Base-by-base conservation (phyloP, 2,888 invertebrate species). In the Conomelus anceps region DNA sequence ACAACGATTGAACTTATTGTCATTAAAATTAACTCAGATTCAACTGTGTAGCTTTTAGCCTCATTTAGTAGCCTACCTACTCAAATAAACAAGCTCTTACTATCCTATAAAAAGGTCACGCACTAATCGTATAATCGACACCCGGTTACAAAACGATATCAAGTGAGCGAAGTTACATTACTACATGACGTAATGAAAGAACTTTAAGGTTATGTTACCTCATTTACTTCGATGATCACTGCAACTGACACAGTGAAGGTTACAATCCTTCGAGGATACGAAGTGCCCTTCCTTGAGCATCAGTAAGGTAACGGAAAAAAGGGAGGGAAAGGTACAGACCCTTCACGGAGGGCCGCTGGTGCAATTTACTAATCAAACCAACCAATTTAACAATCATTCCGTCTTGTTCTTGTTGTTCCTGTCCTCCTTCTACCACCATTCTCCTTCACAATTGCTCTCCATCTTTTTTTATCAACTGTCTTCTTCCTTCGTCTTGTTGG, bases 291-390 rank as follows among this genome's bases (percentile, higher is more conserved):
- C n/a, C n/a, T 6, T 34, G n/a, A n/a, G n/a, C n/a, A n/a, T n/a
- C n/a, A 34, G 63, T 63, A 63, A 63, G 63, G 63, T 63, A 63
- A 63, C 63, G 63, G 63, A 63, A 20, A 63, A 63, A 63, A 63
- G 63, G 63, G 41, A 41, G n/a, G 63, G 63, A 63, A 63, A 63
- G 63, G 63, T 63, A 63, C 63, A 63, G 63, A 63, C 92, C 94
- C 94, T 94, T 94, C 94, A 93, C 94, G 94, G 93, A 93, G 92
- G 92, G 91, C 91, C 90, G 91, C 91, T 93, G 92, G 85, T 29
- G 23, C 89, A 89, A 89, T 89, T 89, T 89, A 87, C 88, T 88
- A 88, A 89, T 89, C 89, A 89, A 87, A 89, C 87, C 29, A 88
- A 34, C 87, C 89, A 89, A 89, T 89, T 89, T 89, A 85, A 88